A percentile compares a stretch with the other conserved stretches of the same genome.
phyloP scores from a whole-genome alignment of 2,888 invertebrate genomes.

The Lasioglossum marginatum region DNA sequence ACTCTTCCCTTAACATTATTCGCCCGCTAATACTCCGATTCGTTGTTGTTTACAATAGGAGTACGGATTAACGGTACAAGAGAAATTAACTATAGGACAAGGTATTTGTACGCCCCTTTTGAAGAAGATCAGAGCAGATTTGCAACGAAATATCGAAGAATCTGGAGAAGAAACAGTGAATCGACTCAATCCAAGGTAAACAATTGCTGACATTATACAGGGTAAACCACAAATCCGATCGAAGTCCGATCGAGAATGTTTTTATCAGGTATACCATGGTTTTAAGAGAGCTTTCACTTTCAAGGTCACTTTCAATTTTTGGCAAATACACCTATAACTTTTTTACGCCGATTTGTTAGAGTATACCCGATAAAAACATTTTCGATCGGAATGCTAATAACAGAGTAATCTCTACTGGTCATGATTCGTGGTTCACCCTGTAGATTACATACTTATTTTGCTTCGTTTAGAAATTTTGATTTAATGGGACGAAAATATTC shows the following conservation, averaged over 20 bases:
- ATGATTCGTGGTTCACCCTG: no score
- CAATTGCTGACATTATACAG: slow-evolving; percentile 8
- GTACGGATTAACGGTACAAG: slow-evolving; percentile 97
- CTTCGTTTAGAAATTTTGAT: neutral
- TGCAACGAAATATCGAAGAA: slow-evolving; percentile 97
- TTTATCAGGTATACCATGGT: no score
- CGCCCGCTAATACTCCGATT: neutral
- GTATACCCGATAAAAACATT: no score
- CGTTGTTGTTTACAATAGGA: slow-evolving; percentile 87
- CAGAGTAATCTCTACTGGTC: no score
- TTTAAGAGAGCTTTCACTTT: no score
- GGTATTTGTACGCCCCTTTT: slow-evolving; percentile 98
- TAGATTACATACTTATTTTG: neutral
- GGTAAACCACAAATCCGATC: no score
- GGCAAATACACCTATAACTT: no score
- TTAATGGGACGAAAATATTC: slow-evolving; percentile 40
- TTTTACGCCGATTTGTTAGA: no score
- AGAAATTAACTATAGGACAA: slow-evolving; percentile 98
- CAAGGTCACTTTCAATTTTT: no score
- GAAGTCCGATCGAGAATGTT: no score
- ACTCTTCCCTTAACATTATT: neutral
- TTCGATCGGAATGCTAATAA: no score
- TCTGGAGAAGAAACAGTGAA: slow-evolving; percentile 97
- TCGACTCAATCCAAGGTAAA: slow-evolving; percentile 95
- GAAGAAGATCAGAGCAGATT: slow-evolving; percentile 97